Base-by-base conservation (phyloP, 2,888 invertebrate species). In the Drosophila rubida region DNA sequence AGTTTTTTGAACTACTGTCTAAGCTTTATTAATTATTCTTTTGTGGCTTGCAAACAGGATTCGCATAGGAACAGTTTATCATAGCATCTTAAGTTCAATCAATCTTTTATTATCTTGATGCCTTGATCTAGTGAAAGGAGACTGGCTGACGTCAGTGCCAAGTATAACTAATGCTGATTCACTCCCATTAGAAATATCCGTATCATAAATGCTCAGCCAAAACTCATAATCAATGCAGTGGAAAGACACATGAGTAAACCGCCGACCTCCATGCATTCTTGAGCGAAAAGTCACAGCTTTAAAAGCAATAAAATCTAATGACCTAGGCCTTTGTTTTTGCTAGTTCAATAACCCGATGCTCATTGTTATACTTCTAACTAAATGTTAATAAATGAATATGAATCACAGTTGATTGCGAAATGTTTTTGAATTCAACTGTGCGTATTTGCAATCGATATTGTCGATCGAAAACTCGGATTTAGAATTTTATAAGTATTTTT, bases 21-120 rank as follows among this genome's bases (percentile, higher is more conserved):
- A 69, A 75, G 69, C 69, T 54, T 69, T 69, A 75, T 75, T 72
- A 72, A 69, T 75, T 55, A 53, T 55, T 55, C 9, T 60, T 25
- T 51, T 48, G 42, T 49, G 2, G 46, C 13, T 41, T 41, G 19
- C 1, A 23, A 63, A 63, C 64, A 62, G 69, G 69, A 58, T 76
- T 44, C 58, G 6, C n/a, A 41, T 25, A 58, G 41, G 19, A 58
- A 73, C 30, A 55, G 49, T 62, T 49, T 51, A 53, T 51, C 51
- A 44, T 55, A 51, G 55, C 62, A 57, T 45, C 16, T 14, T 42
- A 27, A 13, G n/a, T 7, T 11, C 58, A 27, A 70, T 75, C 65
- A 75, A 75, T 74, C 59, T 66, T 48, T 16, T 48, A 2, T 13
- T 51, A 57, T 42, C 16, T 62, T 37, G 32, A 55, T 59, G 39